Evolutionary conservation across 2,888 invertebrate species (phyloP).

Genomic region (Limnephilus rhombicus): DNA sequence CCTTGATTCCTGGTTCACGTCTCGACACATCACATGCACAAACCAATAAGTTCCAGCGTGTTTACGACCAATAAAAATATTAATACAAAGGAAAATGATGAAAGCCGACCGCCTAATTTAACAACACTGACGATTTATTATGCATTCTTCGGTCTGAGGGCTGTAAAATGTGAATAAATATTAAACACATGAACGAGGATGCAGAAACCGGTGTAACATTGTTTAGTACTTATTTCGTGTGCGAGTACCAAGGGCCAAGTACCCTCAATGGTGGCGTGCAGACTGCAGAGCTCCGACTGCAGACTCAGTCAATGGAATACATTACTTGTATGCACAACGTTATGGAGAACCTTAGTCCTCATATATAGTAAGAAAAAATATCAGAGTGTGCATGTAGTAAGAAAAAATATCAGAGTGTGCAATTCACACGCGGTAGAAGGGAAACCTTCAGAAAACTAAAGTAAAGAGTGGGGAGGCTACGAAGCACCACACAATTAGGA

Average conservation of each 20-base stretch:
- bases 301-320: background rate
- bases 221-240: background rate
- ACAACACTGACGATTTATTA: conserved; percentile 53
- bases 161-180: conserved; percentile 40
- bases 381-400: background rate
- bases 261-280: background rate
- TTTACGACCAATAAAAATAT: conserved; percentile 50
- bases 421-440: no score
- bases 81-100: conserved; percentile 45
- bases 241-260: background rate
- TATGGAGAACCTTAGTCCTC: background rate
- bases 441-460: no score
- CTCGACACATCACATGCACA: conserved; percentile 9
- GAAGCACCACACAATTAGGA: no score
- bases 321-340: background rate
- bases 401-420: background rate
- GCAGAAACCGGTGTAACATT: conserved; percentile 32
- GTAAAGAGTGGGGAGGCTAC: no score
- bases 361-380: background rate
- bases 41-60: conserved; percentile 35
- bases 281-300: background rate
- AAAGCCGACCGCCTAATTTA: conserved; percentile 59
- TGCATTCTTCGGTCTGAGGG: conserved; percentile 41
- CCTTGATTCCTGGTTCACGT: background rate
- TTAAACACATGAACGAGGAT: conserved; percentile 34